phyloP scores from a whole-genome alignment of 2,113 vertebrate genomes.

The Delphinapterus leucas region DNA sequence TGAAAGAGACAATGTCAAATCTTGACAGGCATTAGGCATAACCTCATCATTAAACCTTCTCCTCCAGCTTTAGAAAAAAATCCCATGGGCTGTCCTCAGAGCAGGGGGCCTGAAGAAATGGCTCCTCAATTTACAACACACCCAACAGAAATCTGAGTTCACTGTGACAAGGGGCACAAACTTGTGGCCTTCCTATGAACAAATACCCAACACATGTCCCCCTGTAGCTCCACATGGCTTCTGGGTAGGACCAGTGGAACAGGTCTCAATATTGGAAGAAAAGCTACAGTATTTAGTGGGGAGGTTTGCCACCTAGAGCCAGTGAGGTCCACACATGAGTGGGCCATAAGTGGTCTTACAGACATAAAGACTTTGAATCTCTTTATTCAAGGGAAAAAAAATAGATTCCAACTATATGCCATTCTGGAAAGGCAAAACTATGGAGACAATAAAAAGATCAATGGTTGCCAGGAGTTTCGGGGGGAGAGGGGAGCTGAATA shows the following conservation, averaged over 20 bases:
- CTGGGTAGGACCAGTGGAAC: not conserved
- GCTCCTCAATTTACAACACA: not conserved
- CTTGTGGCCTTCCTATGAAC: not conserved
- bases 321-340: not conserved
- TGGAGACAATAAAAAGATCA: not conserved
- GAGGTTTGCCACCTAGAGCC: not conserved
- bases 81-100: not conserved
- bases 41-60: slow-evolving; percentile 51
- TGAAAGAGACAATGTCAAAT: slow-evolving; percentile 51
- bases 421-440: not conserved
- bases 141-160: not conserved
- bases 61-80: slow-evolving; percentile 42
- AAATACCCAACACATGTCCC: not conserved
- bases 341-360: not conserved
- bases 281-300: not conserved
- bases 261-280: not conserved
- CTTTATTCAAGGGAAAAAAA: not conserved
- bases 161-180: not conserved
- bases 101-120: not conserved
- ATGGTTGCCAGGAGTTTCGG: not conserved
- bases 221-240: not conserved
- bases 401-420: not conserved
- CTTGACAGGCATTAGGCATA: slow-evolving; percentile 33
- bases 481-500: not conserved
- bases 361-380: not conserved